A percentile compares a stretch with the other conserved stretches of the same genome.
phyloP scores from a whole-genome alignment of 2,888 invertebrate genomes.

The Agonopterix subpropinquella region DNA sequence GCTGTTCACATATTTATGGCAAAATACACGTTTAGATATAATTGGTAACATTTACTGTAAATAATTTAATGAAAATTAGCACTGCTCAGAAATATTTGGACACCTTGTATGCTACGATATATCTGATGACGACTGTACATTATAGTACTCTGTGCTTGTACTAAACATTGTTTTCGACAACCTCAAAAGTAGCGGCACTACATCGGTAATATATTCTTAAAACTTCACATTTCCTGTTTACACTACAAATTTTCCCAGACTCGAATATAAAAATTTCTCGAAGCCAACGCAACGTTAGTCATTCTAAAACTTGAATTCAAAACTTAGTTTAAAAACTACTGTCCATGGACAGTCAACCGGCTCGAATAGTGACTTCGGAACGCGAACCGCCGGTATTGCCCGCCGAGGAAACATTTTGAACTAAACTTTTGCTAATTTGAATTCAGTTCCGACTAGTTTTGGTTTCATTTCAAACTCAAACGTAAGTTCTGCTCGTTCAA shows the following conservation, averaged over 20 bases:
- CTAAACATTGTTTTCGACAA: too few species aligned
- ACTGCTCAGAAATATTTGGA: too few species aligned
- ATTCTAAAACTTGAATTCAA: not conserved
- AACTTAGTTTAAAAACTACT: not conserved
- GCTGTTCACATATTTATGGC: too few species aligned
- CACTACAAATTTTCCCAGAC: not conserved
- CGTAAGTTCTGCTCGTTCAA: not conserved
- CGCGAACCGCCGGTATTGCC: not conserved
- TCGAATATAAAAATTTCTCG: too few species aligned
- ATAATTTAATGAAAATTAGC: too few species aligned
- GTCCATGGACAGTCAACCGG: not conserved
- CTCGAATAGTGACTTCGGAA: not conserved
- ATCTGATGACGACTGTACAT: too few species aligned
- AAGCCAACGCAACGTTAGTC: not conserved
- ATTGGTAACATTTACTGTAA: too few species aligned
- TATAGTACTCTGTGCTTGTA: too few species aligned
- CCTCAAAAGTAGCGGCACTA: too few species aligned
- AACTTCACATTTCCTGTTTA: not conserved
- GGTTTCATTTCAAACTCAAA: slow-evolving; percentile 7
- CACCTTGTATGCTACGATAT: too few species aligned
- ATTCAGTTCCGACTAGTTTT: slow-evolving; percentile 9
- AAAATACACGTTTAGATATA: too few species aligned
- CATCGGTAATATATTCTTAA: too few species aligned
- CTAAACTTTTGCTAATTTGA: slow-evolving; percentile 10
- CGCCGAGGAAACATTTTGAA: slow-evolving; percentile 4